A percentile compares a stretch with the other conserved stretches of the same genome.
phyloP scores from a whole-genome alignment of 2,888 invertebrate genomes.

The Microctonus hyperodae region DNA sequence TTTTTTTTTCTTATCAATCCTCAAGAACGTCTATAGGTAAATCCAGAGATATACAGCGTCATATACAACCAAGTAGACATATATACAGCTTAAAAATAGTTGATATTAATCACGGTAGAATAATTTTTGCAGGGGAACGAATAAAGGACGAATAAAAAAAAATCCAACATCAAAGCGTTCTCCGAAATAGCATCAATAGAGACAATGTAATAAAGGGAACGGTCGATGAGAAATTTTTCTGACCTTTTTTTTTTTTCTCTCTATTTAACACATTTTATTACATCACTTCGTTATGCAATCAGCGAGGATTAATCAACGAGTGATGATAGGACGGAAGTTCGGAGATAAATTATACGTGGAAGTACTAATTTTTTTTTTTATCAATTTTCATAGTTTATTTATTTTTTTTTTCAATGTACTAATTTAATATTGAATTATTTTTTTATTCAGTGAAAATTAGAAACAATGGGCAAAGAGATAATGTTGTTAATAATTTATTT shows the following conservation, averaged over 20 bases:
- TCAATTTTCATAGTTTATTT: not conserved
- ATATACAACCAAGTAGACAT: not conserved
- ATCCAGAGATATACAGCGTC: not conserved
- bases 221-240: not conserved
- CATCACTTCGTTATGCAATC: not conserved
- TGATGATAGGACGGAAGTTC: not conserved
- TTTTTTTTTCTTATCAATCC: not conserved
- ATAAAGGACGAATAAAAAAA: not conserved
- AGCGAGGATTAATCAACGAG: not conserved
- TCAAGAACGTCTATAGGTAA: not conserved
- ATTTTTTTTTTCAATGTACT: not conserved
- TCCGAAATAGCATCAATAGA: slow-evolving; percentile 9
- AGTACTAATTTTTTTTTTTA: not conserved
- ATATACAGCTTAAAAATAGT: slow-evolving; percentile 1
- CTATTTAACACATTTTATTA: not conserved
- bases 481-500: not conserved
- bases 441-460: no score
- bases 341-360: not conserved
- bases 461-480: not conserved
- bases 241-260: not conserved
- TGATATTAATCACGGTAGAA: not conserved
- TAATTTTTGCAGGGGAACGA: not conserved
- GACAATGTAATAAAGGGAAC: not conserved
- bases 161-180: not conserved
- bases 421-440: not conserved